These are phyloP conservation scores for Mesembrinibis cayennensis DNA, from an alignment of 2,113 vertebrate genomes.

Conservation along the genomic window DNA sequence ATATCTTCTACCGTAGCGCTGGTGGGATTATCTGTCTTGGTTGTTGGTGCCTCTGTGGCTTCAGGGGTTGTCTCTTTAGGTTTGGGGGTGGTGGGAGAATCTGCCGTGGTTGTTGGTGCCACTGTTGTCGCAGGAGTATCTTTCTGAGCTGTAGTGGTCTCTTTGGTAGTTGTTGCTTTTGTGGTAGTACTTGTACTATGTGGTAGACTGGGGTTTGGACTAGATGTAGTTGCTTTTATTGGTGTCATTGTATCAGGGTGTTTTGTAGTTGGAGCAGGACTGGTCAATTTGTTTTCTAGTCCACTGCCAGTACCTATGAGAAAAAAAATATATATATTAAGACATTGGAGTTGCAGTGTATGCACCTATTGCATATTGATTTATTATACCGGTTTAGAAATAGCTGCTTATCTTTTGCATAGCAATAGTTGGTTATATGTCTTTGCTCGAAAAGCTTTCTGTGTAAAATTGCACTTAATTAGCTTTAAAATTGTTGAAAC, in stretches of 20 bases:
- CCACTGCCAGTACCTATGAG: conserved; percentile 22
- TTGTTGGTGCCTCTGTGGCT: not conserved
- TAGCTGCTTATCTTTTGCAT: not conserved
- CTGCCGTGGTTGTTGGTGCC: not conserved
- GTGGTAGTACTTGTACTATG: not conserved
- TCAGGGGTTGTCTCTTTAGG: not conserved
- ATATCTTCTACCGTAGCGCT: fast-evolving
- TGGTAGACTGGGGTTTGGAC: not conserved
- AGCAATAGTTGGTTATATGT: no score
- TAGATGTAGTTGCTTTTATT: not conserved
- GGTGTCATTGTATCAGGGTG: not conserved
- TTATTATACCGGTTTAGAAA: not conserved
- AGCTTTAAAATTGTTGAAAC: not conserved
- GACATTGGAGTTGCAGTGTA: not conserved
- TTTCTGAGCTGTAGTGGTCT: not conserved
- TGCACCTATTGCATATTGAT: fast-evolving
- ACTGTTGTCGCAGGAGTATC: not conserved
- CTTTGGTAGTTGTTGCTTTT: not conserved
- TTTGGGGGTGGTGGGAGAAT: fast-evolving
- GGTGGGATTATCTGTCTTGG: not conserved
- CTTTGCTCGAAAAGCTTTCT: not conserved
- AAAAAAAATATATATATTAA: not conserved
- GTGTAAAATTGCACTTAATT: not conserved
- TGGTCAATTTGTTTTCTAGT: not conserved
- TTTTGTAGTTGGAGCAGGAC: conserved; percentile 7